phyloP scores from a whole-genome alignment of 23 tunicate species.

The Botrylloides violaceus region DNA sequence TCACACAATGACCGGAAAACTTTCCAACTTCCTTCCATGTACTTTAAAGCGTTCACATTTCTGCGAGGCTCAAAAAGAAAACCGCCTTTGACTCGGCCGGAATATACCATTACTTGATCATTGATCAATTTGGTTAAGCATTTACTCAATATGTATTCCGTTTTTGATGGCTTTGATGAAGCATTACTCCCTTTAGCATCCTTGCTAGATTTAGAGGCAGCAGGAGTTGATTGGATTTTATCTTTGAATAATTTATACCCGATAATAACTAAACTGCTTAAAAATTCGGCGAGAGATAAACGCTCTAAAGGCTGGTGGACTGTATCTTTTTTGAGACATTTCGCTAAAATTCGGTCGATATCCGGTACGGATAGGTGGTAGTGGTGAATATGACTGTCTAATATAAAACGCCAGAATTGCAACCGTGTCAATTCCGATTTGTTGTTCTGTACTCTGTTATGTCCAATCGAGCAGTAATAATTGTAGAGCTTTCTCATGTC shows the following conservation, averaged over 20 bases:
- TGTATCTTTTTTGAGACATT: conserved; percentile 36
- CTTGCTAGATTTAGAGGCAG: neutral
- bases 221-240: conserved; percentile 1
- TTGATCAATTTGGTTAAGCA: conserved; percentile 52
- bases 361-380: conserved; percentile 41
- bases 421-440: conserved; percentile 90
- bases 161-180: conserved; percentile 2
- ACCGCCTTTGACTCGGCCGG: conserved; percentile 81
- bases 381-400: conserved; percentile 84
- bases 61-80: conserved; percentile 77
- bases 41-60: conserved; percentile 66
- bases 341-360: conserved; percentile 71
- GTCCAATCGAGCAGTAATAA: conserved; percentile 87
- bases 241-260: conserved; percentile 55
- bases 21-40: conserved; percentile 91
- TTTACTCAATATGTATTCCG: conserved; percentile 18
- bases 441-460: conserved; percentile 77
- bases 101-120: conserved; percentile 57
- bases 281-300: conserved; percentile 69
- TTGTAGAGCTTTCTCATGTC: conserved; percentile 66
- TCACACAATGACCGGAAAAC: conserved; percentile 55
- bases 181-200: neutral
- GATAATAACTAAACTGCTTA: conserved; percentile 53
- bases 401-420: conserved; percentile 89
- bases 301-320: conserved; percentile 89